These are phyloP conservation scores for Epistrophe grossulariae DNA, from an alignment of 2,888 invertebrate species.

Conservation along the genomic window DNA sequence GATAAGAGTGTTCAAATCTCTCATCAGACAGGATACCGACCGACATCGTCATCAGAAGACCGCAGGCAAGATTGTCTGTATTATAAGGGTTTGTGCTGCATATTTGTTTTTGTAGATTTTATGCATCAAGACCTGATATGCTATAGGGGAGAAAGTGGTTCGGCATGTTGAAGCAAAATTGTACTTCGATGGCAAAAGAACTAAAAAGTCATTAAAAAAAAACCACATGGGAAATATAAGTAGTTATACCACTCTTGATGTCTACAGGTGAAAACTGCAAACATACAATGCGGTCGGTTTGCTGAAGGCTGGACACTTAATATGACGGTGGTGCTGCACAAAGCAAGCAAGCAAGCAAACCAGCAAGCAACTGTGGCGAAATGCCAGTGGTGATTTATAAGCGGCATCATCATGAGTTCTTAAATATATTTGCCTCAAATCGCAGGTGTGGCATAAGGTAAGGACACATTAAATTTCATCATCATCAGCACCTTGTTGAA, in stretches of 20 bases:
- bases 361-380: background rate
- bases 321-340: background rate
- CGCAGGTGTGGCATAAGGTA: background rate
- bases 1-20: slow-evolving; percentile 15
- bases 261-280: slow-evolving; percentile 12
- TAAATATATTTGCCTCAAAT: background rate
- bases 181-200: slow-evolving; percentile 2
- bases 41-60: slow-evolving; percentile 8
- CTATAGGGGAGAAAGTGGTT: slow-evolving; percentile 17
- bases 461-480: background rate
- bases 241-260: slow-evolving; percentile 11
- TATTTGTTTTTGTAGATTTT: background rate
- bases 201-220: slow-evolving; percentile 17
- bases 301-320: slow-evolving; percentile 14
- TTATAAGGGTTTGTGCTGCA: background rate
- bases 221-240: slow-evolving; percentile 8
- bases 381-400: slow-evolving; percentile 16
- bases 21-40: slow-evolving; percentile 3
- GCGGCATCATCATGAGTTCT: background rate
- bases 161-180: background rate
- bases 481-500: slow-evolving; percentile 18
- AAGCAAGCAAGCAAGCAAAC: background rate
- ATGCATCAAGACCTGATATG: background rate
- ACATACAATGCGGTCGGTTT: background rate
- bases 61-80: slow-evolving; percentile 1